Base-by-base conservation (phyloP, 2,888 invertebrate species). In the Tridacna crocea region DNA sequence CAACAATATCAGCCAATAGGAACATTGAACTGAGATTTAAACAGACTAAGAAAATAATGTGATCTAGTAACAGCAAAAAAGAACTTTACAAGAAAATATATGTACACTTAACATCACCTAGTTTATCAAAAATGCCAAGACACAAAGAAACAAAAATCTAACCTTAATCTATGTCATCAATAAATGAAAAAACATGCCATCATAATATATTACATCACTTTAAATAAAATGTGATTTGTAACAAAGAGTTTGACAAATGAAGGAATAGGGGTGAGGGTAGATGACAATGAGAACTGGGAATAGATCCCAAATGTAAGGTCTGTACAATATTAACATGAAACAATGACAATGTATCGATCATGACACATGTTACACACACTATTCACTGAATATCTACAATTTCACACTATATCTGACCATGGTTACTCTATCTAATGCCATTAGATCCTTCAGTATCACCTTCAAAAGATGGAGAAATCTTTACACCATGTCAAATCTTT, bases 21-120 rank as follows among this genome's bases (percentile, higher is more conserved):
- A 26, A 46, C 58, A 48, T 70, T 77, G 77, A 61, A 61, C 77
- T 77, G 77, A 48, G 61, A 61, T 61, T 72, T 74, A 61, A 74
- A 74, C 22, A 61, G 74, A 58, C 70, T 72, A 77, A 77, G 72
- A 77, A 77, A 77, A 72, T 77, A 77, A 72, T 58, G 58, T 77
- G 58, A 60, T 77, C 77, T 77, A 77, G 55, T 70, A 72, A 77
- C 77, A 77, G 77, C 70, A 70, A 70, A 70, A 36, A 68, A 68
- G 24, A 76, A 58, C 51, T 70, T 60, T 61, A 36, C 70, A 77
- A 75, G 72, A 79, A 79, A 82, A 82, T 65, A 82, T 79, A 76
- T 82, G 58, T 82, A 82, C 82, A 82, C 48, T 76, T 75, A 65
- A 75, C 79, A 82, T 63, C 70, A 70, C 51, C 70, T 70, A 70